Base-by-base conservation (phyloP, 92 coral and sea anemone genomes). In the Parazoanthus darwini region DNA sequence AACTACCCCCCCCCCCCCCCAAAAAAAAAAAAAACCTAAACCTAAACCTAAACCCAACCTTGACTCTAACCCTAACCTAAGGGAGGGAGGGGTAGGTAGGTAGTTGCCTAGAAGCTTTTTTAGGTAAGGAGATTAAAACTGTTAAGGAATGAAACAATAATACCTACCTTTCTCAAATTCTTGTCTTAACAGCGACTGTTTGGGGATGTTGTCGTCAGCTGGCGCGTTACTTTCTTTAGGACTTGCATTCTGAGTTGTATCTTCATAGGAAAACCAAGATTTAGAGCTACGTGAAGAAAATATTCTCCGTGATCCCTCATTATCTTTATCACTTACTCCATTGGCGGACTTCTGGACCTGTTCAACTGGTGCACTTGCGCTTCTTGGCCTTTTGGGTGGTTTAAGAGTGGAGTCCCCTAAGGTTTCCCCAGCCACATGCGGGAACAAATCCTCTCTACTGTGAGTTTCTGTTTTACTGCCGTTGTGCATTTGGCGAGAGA, bases 131-230 rank as follows among this genome's bases (percentile, higher is more conserved):
- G 4, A 20, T 51, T 29, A 29, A 51, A 51, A 51, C 58, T 51
- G 58, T 54, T 54, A 54, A 54, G 59, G 20, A 11, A 29, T 51
- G 58, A 9, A 51, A 10, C 58, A 9, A 16, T 51, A 51, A 66
- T 42, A 44, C 43, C 3, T 83, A 83, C 86, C 86, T 67, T 83
- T 83, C 43, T 44, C 59, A 44, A 83, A 43, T 29, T 83, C 77
- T 20, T 67, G 66, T 14, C 38, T 66, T 14, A 83, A 38, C 39
- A 83, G 15, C 59, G 86, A 83, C 43, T 68, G 86, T 33, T 67
- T 83, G 11, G 86, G 86, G 23, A 16, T 43, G 38, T 58, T 43
- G 1, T 70, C 86, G 26, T 6, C 59, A 15, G 38, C n/a, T n/a
- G 63, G 63, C 5, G 23, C 16, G 42, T 15, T 48, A 8, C 29